phyloP scores from a whole-genome alignment of 2,888 invertebrate species.

The Plebejus anna region DNA sequence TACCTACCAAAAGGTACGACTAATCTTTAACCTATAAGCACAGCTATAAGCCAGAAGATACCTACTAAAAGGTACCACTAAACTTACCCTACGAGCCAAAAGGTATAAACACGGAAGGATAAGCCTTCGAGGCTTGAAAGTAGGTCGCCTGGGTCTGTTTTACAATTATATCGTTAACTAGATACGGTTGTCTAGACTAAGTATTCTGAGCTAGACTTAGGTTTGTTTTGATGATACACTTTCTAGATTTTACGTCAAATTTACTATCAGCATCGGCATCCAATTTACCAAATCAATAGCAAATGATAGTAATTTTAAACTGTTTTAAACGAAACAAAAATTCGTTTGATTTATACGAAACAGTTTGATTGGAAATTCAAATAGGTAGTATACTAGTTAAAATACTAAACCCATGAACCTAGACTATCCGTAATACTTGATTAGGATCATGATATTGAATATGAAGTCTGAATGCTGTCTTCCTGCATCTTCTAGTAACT shows the following conservation, averaged over 20 bases:
- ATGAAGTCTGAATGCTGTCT: not conserved
- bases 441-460: not conserved
- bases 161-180: conserved; percentile 10
- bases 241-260: not conserved
- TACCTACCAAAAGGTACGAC: too few relatives aligned
- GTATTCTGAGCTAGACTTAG: not conserved
- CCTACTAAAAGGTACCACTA: not conserved
- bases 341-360: too few relatives aligned
- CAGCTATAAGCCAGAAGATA: too few relatives aligned
- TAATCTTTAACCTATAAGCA: too few relatives aligned
- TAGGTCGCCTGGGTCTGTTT: conserved; percentile 2
- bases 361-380: too few relatives aligned
- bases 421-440: too few relatives aligned
- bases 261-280: too few relatives aligned
- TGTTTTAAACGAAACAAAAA: too few relatives aligned
- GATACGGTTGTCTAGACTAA: not conserved
- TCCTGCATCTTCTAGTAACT: not conserved
- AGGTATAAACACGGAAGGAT: conserved; percentile 13
- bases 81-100: not conserved
- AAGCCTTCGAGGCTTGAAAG: conserved; percentile 4
- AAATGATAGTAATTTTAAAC: too few relatives aligned
- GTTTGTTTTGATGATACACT: conserved; percentile 5
- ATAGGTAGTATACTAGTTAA: too few relatives aligned
- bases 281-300: too few relatives aligned
- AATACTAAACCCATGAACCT: too few relatives aligned